phyloP scores from a whole-genome alignment of 1,140 invertebrate genomes.

The Drosophila murphyi region DNA sequence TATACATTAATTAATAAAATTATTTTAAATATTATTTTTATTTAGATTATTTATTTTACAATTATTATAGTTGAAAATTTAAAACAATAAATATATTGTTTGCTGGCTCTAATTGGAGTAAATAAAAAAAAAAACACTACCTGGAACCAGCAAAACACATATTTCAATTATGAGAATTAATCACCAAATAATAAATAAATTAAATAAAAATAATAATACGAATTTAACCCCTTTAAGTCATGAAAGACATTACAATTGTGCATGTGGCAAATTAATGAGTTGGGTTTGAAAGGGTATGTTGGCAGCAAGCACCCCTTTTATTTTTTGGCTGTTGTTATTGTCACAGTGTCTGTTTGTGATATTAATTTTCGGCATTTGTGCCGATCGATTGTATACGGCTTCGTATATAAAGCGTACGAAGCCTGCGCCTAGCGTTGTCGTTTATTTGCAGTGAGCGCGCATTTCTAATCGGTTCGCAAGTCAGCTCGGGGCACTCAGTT shows the following conservation, averaged over 20 bases:
- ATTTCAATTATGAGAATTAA: too few species aligned
- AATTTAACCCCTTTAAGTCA: background rate
- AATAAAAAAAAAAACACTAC: too few species aligned
- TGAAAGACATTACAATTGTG: background rate
- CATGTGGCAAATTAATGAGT: background rate
- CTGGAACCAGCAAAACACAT: too few species aligned
- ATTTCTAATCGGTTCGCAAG: constrained; percentile 40
- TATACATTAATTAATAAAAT: too few species aligned
- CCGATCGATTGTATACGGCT: constrained; percentile 28
- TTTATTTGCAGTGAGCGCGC: constrained; percentile 29
- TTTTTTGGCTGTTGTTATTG: background rate
- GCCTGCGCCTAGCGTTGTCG: constrained; percentile 16
- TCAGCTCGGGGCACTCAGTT: background rate
- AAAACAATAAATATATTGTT: too few species aligned
- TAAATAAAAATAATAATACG: too few species aligned
- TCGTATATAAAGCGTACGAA: constrained; percentile 58
- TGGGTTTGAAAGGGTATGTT: constrained; percentile 5
- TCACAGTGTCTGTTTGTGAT: background rate
- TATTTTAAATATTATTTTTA: background rate
- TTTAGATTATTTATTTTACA: background rate
- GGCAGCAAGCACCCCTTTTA: background rate
- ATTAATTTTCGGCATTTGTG: background rate
- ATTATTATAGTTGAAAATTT: too few species aligned
- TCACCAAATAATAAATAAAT: too few species aligned
- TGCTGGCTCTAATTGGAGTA: too few species aligned